Percentiles rank a stretch among this genome's conserved stretches.
Conservation (phyloP, 2,113 vertebrate genomes). For the Stictonetta naevosa region DNA sequence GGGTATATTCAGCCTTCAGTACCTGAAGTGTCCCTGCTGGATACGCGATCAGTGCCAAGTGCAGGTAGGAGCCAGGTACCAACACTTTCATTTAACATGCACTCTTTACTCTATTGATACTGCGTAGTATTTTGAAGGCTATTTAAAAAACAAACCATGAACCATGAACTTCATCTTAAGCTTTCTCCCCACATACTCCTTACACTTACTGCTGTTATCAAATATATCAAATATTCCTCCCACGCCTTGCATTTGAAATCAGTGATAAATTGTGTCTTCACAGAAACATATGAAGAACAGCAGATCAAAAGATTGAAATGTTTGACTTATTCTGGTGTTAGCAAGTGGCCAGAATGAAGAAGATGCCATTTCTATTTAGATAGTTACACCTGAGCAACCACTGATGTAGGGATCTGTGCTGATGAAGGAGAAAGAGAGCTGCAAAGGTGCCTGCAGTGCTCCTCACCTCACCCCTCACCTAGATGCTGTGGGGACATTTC, state of each 20-base stretch:
- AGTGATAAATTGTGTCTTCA: neutral
- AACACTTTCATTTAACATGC: neutral
- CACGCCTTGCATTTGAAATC: neutral
- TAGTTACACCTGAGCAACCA: neutral
- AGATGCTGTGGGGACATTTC: neutral
- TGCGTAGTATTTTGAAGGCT: neutral
- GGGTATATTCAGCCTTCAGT: neutral
- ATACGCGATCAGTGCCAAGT: neutral
- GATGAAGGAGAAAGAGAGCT: neutral
- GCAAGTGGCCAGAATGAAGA: neutral
- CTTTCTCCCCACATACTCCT: neutral
- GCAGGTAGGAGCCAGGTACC: neutral
- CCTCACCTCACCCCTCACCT: neutral
- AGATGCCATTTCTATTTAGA: neutral
- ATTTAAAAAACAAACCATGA: neutral
- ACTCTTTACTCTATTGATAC: neutral
- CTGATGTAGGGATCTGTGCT: fast-evolving
- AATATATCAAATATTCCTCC: neutral
- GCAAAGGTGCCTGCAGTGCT: neutral
- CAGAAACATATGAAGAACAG: neutral
- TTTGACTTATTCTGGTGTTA: neutral
- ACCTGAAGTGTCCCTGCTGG: neutral
- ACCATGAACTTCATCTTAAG: neutral
- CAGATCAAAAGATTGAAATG: neutral
- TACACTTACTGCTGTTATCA: neutral